These are phyloP conservation scores for Gisinianus flammeolus DNA, from an alignment of 2,888 invertebrate genomes.

Conservation along the genomic window DNA sequence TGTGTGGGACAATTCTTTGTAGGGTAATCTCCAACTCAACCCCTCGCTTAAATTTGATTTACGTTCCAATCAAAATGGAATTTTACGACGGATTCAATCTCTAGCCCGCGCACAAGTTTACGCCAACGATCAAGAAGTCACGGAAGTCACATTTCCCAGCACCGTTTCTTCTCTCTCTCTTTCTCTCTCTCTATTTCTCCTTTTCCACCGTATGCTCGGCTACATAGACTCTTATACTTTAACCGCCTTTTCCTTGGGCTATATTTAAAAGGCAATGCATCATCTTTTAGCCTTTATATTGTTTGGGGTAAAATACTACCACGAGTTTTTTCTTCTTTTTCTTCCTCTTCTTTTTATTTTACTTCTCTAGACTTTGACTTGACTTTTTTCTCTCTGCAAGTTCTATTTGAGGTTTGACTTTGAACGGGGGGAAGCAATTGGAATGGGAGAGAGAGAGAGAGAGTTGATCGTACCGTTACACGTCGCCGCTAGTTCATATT, in stretches of 20 bases:
- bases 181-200: neutral
- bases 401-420: too few relatives aligned
- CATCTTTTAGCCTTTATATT: constrained; percentile 15
- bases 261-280: constrained; percentile 25
- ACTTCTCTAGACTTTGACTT: too few relatives aligned
- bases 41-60: constrained; percentile 47
- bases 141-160: constrained; percentile 39
- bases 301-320: neutral
- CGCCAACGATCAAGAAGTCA: constrained; percentile 40
- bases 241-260: constrained; percentile 23
- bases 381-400: too few relatives aligned
- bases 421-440: too few relatives aligned
- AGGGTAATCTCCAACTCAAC: constrained; percentile 23
- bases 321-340: neutral
- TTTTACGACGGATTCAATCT: constrained; percentile 47
- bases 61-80: constrained; percentile 49
- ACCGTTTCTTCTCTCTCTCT: constrained; percentile 9
- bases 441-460: too few relatives aligned
- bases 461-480: too few relatives aligned
- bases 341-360: too few relatives aligned
- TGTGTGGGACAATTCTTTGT: neutral
- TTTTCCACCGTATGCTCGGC: neutral
- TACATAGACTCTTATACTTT: neutral
- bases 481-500: too few relatives aligned
- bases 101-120: constrained; percentile 35